These are phyloP conservation scores for Apis laboriosa DNA, from an alignment of 1,140 invertebrate genomes.

Conservation along the genomic window DNA sequence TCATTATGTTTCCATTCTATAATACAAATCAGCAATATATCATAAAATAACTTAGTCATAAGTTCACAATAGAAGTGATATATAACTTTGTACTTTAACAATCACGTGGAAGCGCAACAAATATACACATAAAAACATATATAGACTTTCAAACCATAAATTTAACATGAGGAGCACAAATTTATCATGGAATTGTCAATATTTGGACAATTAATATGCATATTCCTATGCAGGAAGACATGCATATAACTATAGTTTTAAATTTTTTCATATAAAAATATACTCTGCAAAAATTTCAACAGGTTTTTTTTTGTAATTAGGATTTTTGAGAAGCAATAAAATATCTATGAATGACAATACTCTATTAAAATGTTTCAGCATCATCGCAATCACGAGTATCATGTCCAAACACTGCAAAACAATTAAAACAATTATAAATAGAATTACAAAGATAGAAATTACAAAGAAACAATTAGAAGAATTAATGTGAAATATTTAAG, in stretches of 20 bases:
- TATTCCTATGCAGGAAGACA: constrained; percentile 54
- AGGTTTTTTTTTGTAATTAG: constrained; percentile 45
- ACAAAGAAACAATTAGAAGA: neutral
- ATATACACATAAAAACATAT: constrained; percentile 33
- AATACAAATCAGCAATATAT: constrained; percentile 36
- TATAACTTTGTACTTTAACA: constrained; percentile 37
- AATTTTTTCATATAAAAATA: constrained; percentile 50
- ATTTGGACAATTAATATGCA: constrained; percentile 4
- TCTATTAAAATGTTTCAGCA: constrained; percentile 62
- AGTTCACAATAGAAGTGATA: constrained; percentile 1
- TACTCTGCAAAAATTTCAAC: constrained; percentile 60
- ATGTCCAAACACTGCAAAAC: constrained; percentile 62
- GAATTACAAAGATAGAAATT: neutral
- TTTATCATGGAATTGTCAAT: neutral
- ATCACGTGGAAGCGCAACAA: constrained; percentile 29
- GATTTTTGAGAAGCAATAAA: constrained; percentile 48
- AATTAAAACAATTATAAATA: constrained; percentile 34
- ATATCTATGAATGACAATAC: constrained; percentile 33
- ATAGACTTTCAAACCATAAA: neutral
- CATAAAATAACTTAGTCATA: constrained; percentile 13
- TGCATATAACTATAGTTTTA: constrained; percentile 28
- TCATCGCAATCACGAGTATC: constrained; percentile 62
- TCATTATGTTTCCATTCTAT: constrained; percentile 42
- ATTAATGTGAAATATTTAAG: constrained; percentile 12
- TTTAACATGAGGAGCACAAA: constrained; percentile 33